Percentiles rank a stretch among this genome's conserved stretches.
Conservation (phyloP, 1,140 invertebrate species). For the Drosophila nasuta region DNA sequence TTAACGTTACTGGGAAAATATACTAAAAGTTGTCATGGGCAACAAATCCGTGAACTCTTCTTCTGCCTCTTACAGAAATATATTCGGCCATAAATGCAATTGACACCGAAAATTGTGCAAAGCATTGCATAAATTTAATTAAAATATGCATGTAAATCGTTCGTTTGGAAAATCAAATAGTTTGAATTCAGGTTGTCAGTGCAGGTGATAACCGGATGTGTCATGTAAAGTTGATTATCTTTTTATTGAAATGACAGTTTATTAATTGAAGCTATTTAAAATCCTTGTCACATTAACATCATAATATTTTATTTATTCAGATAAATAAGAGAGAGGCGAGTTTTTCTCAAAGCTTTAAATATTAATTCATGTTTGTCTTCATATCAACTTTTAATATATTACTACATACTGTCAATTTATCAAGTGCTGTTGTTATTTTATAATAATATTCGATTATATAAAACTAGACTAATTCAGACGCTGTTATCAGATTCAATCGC, state of each 20-base stretch:
- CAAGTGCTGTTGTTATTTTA: too few relatives aligned
- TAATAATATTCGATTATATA: too few relatives aligned
- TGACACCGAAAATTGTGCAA: conserved; percentile 19
- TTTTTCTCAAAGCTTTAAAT: too few relatives aligned
- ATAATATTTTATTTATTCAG: neutral
- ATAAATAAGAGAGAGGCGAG: too few relatives aligned
- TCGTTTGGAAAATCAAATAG: conserved; percentile 20
- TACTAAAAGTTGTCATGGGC: neutral
- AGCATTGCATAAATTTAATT: conserved; percentile 29
- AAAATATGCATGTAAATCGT: conserved; percentile 21
- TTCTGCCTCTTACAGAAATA: neutral
- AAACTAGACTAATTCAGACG: too few relatives aligned
- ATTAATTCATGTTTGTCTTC: too few relatives aligned
- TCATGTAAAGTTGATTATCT: neutral
- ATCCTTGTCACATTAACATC: neutral
- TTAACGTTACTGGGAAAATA: neutral
- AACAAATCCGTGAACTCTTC: conserved; percentile 26
- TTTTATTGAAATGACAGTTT: neutral
- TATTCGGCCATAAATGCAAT: neutral
- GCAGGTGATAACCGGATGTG: neutral
- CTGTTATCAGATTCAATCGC: too few relatives aligned
- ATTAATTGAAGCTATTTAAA: neutral
- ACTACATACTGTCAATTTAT: too few relatives aligned
- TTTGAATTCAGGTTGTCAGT: neutral
- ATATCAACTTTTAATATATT: too few relatives aligned